Base-by-base conservation (phyloP, 2,797 vertebrate species). In the Holocentrus rufus region DNA sequence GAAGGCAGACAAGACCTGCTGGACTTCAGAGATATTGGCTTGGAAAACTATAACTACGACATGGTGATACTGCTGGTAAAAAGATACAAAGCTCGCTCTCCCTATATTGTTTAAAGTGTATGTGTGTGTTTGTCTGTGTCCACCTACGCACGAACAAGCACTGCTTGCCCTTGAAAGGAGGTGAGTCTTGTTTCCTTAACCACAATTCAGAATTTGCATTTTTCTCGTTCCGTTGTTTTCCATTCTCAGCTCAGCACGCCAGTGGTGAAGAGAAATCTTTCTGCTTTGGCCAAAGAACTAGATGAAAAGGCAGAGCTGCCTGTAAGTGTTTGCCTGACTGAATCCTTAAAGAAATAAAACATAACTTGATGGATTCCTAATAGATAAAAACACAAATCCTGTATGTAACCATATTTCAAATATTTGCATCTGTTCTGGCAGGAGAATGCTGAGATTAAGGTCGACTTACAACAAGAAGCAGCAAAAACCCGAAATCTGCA, bases 201-300 rank as follows among this genome's bases (percentile, higher is more conserved):
- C 4, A 14, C 14, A n/a, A 49, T 49, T 5, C 5, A 49, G 18
- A 5, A 49, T 5, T n/a, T 49, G 39, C 5, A 17, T 18, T 39
- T 20, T 18, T 7, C 22, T 31, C 1, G 2, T 69, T 30, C n/a
- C 44, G 10, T 36, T 57, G 7, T 65, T 27, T 52, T 44, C 17
- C 36, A 17, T 11, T n/a, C 39, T n/a, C 63, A 83, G 81, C 57
- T 83, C 20, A 62, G 39, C 17, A 53, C 1, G 8, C 61, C 57
- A 23, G 70, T 80, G 17, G 18, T 80, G 62, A 66, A 67, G 8
- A 69, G 47, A 54, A 18, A 77, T 54, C 77, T 80, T 3, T 13
- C 18, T 23, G 27, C 18, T 14, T 80, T 83, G 17, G 81, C 77
- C 42, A 27, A 25, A 5, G 30, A 57, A 62, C 66, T 83, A 56